Evolutionary conservation across 1,140 invertebrate species (phyloP).

Genomic region (Stegodyphus mimosarum): DNA sequence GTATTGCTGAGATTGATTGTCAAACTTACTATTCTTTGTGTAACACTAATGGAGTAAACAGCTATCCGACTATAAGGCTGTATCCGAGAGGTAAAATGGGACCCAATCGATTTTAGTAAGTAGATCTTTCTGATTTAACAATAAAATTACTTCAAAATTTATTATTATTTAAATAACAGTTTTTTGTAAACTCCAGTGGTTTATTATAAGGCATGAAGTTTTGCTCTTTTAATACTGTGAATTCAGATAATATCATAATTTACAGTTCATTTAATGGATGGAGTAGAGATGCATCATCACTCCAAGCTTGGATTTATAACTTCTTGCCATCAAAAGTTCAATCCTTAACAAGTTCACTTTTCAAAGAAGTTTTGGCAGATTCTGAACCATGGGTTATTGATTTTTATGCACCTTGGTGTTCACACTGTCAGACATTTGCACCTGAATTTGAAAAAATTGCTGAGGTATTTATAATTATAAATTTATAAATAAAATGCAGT

Average conservation of each 20-base stretch:
- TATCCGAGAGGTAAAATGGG: constrained; percentile 74
- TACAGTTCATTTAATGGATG: constrained; percentile 74
- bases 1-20: constrained; percentile 80
- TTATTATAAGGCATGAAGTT: constrained; percentile 21
- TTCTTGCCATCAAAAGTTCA: constrained; percentile 73
- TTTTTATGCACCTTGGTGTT: constrained; percentile 83
- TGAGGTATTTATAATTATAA: constrained; percentile 70
- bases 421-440: constrained; percentile 77
- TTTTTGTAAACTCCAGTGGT: not conserved
- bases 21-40: constrained; percentile 74
- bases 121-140: constrained; percentile 49
- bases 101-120: constrained; percentile 70
- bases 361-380: constrained; percentile 69
- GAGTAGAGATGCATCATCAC: constrained; percentile 73
- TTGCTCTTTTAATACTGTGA: constrained; percentile 46
- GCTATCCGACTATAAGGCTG: constrained; percentile 79
- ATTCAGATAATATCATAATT: constrained; percentile 23
- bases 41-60: constrained; percentile 72
- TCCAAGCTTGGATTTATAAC: constrained; percentile 74
- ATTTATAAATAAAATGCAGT: not conserved
- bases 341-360: constrained; percentile 67
- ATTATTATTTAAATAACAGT: not conserved
- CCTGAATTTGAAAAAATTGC: constrained; percentile 77
- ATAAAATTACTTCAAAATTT: not conserved
- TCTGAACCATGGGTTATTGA: constrained; percentile 76